A percentile compares a stretch with the other conserved stretches of the same genome.
Conservation (phyloP, 2,113 vertebrate genomes). For the Muscicapa adusta region DNA sequence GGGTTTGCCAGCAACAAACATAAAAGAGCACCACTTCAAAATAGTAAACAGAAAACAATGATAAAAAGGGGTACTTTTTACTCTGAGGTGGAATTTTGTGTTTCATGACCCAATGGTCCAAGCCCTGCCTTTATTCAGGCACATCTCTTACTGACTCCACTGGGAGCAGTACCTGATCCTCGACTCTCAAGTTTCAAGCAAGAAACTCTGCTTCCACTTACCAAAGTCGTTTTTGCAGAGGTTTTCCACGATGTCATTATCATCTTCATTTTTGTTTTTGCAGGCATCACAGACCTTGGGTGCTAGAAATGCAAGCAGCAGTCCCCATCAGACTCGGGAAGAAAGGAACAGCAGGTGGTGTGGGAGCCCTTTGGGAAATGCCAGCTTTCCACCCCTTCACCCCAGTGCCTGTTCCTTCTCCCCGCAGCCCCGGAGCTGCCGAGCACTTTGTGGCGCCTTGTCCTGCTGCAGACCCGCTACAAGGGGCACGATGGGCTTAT, state of each 20-base stretch:
- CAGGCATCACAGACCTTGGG: conserved; percentile 95
- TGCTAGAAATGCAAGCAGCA: conserved; percentile 73
- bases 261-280: conserved; percentile 89
- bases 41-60: background rate
- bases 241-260: conserved; percentile 96
- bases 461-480: background rate
- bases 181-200: background rate
- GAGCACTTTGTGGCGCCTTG: background rate
- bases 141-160: background rate
- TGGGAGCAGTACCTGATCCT: background rate
- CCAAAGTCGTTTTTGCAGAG: conserved; percentile 98
- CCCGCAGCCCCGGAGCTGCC: background rate
- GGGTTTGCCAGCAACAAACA: background rate
- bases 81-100: background rate
- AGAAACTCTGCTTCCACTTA: conserved; percentile 72
- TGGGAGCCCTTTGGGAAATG: conserved; percentile 16
- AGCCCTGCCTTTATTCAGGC: background rate
- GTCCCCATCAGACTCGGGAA: conserved; percentile 10
- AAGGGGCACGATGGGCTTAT: background rate
- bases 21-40: background rate
- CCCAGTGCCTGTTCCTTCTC: background rate
- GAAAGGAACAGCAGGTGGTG: conserved; percentile 65
- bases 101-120: background rate
- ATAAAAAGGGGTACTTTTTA: background rate
- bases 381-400: background rate